Conservation (phyloP, 92 coral and sea anemone species). For the Phymanthus crucifer region DNA sequence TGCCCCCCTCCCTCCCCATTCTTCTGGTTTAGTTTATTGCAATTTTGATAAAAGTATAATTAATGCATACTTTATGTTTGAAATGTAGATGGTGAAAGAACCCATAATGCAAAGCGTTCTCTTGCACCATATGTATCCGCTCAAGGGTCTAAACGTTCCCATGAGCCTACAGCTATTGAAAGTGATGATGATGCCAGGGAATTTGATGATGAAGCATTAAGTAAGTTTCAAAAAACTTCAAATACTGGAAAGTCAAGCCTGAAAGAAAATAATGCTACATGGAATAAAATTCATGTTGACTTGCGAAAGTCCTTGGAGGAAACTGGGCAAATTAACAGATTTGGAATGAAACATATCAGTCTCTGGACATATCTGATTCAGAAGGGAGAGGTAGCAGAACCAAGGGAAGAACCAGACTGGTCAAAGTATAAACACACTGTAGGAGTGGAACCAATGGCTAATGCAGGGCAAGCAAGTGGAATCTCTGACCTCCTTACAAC, state of each 20-base stretch:
- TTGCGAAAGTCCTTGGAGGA: slow-evolving; percentile 41
- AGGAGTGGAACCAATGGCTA: slow-evolving; percentile 25
- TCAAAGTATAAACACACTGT: slow-evolving; percentile 42
- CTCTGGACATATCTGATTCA: slow-evolving; percentile 54
- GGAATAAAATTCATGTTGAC: slow-evolving; percentile 56
- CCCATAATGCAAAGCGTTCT: slow-evolving; percentile 7
- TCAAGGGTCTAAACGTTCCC: slow-evolving; percentile 2
- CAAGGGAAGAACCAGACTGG: slow-evolving; percentile 56
- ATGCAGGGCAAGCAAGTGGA: slow-evolving; percentile 31
- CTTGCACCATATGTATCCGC: not conserved
- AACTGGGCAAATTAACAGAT: slow-evolving; percentile 42
- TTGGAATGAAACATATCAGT: slow-evolving; percentile 51
- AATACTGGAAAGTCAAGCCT: slow-evolving; percentile 23
- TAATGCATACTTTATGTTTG: not conserved
- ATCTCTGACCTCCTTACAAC: slow-evolving; percentile 41
- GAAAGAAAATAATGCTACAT: slow-evolving; percentile 35
- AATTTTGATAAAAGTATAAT: too few relatives aligned
- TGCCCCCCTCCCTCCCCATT: too few relatives aligned
- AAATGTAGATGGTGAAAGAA: slow-evolving; percentile 26
- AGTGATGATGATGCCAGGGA: slow-evolving; percentile 38
- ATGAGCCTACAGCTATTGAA: slow-evolving; percentile 8
- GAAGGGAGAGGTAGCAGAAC: slow-evolving; percentile 50
- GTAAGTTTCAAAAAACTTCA: slow-evolving; percentile 32
- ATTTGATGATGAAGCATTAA: slow-evolving; percentile 50
- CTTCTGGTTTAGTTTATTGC: too few relatives aligned